Evolutionary conservation across 2,113 vertebrate species (phyloP).

Genomic region (Dicerorhinus sumatrensis): DNA sequence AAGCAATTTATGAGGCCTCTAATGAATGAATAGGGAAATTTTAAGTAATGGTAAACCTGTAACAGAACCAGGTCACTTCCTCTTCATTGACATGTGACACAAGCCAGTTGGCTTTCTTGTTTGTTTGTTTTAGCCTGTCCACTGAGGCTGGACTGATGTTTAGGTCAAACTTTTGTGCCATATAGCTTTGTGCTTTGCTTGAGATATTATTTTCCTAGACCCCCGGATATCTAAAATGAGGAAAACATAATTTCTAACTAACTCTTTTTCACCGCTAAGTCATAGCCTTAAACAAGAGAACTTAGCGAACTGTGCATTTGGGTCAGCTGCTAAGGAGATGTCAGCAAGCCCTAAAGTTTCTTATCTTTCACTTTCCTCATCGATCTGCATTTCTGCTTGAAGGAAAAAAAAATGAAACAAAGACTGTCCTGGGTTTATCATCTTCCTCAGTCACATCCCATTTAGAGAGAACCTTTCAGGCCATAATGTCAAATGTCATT

Average conservation of each 20-base stretch:
- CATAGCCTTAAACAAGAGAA: not conserved
- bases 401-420: not conserved
- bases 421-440: slow-evolving; percentile 25
- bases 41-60: not conserved
- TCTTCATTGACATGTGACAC: not conserved
- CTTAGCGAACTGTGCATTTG: not conserved
- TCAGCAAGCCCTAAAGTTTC: not conserved
- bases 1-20: not conserved
- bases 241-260: not conserved
- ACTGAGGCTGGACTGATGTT: not conserved
- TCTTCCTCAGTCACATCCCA: slow-evolving; percentile 44
- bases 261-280: not conserved
- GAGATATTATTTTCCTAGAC: not conserved
- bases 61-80: too few species aligned
- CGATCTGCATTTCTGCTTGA: not conserved
- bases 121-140: not conserved
- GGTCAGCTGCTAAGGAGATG: not conserved
- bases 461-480: slow-evolving; percentile 65
- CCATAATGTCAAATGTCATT: slow-evolving; percentile 81
- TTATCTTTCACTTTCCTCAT: not conserved
- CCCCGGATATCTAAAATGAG: not conserved
- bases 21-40: not conserved
- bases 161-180: not conserved
- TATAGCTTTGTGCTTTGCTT: not conserved
- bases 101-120: not conserved